Percentiles rank a stretch among this genome's conserved stretches.
phyloP scores from a whole-genome alignment of 2,888 invertebrate species.

The Pseudanteris insignis region DNA sequence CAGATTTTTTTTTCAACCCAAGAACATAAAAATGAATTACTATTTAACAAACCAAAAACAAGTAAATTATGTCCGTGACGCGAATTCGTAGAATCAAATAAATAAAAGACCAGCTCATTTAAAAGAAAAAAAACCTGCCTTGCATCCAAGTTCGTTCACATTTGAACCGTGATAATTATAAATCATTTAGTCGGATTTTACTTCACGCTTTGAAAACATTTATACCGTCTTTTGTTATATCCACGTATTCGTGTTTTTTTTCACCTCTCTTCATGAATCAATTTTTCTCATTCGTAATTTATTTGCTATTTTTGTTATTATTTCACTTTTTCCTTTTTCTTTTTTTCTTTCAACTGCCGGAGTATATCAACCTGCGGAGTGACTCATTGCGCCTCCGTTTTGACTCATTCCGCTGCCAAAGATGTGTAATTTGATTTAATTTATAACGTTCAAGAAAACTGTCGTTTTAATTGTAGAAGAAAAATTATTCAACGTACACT shows the following conservation, averaged over 20 bases:
- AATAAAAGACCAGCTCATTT: conserved; percentile 3
- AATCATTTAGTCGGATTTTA: conserved; percentile 34
- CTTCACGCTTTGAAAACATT: conserved; percentile 14
- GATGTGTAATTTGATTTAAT: too few species aligned
- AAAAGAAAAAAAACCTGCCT: conserved; percentile 9
- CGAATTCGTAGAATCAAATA: conserved; percentile 11
- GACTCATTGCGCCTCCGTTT: too few species aligned
- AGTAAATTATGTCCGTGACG: conserved; percentile 1
- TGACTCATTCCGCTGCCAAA: too few species aligned
- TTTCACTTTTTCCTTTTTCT: too few species aligned
- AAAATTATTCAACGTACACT: too few species aligned
- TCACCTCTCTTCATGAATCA: conserved; percentile 24
- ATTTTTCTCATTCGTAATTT: conserved; percentile 27
- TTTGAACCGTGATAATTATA: conserved; percentile 39
- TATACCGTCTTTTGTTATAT: conserved; percentile 32
- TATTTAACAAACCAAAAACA: not conserved
- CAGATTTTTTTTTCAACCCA: too few species aligned
- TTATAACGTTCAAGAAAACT: too few species aligned
- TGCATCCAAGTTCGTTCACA: conserved; percentile 26
- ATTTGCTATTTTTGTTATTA: conserved; percentile 25
- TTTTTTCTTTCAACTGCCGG: conserved; percentile 6
- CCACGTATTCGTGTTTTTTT: conserved; percentile 22
- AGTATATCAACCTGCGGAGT: conserved; percentile 41
- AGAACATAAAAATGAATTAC: not conserved
- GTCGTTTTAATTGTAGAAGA: too few species aligned